Percentiles rank a stretch among this genome's conserved stretches.
phyloP scores from a whole-genome alignment of 37 sponge, comb jelly and placozoan genomes.

The Geodia barretti region DNA sequence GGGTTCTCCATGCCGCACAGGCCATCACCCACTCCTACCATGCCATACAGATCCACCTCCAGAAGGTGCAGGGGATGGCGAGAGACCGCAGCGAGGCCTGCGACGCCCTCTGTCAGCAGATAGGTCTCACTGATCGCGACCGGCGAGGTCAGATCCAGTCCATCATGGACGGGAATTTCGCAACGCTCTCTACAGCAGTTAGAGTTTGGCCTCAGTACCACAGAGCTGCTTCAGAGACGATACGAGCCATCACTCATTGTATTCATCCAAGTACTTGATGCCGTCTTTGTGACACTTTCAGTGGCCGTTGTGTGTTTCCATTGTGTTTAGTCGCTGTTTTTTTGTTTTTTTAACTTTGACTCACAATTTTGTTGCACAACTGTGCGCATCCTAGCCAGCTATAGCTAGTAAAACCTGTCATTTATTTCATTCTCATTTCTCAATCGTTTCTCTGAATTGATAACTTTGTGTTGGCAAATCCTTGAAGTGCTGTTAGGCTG shows the following conservation, averaged over 20 bases:
- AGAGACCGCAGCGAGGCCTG: neutral
- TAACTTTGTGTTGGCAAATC: no score
- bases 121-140: slow-evolving; percentile 35
- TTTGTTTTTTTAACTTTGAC: neutral
- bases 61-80: slow-evolving; percentile 10
- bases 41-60: slow-evolving; percentile 10
- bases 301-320: neutral
- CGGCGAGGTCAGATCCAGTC: slow-evolving; percentile 29
- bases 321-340: neutral
- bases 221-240: slow-evolving; percentile 23
- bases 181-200: slow-evolving; percentile 17
- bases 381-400: neutral
- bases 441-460: no score
- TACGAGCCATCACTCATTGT: slow-evolving; percentile 41
- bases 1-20: slow-evolving; percentile 47
- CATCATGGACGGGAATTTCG: slow-evolving; percentile 44
- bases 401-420: neutral
- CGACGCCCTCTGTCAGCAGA: slow-evolving; percentile 18
- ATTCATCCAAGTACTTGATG: slow-evolving; percentile 37
- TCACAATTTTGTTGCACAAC: neutral
- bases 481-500: neutral
- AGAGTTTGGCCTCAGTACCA: slow-evolving; percentile 49
- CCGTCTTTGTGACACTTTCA: no score
- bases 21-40: slow-evolving; percentile 18
- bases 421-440: neutral